Conservation (phyloP, 2,113 vertebrate genomes). For the Xenopus borealis region DNA sequence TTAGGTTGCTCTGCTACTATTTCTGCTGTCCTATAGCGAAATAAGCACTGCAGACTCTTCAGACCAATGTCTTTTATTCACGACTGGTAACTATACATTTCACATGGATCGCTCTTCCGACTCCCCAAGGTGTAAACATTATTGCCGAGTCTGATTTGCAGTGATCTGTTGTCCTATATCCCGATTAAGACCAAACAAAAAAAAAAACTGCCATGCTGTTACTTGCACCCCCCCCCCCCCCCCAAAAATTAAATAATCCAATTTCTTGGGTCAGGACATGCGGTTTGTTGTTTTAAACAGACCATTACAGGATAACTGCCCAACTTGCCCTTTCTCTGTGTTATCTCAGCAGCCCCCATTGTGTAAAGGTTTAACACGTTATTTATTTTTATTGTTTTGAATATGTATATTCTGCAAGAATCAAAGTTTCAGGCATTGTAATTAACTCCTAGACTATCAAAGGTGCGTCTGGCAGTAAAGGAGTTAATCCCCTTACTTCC, state of each 20-base stretch:
- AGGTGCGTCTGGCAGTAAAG: too few relatives aligned
- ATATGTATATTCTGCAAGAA: background rate
- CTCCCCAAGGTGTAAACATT: slow-evolving; percentile 7
- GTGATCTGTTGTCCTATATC: slow-evolving; percentile 20
- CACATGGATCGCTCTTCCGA: background rate
- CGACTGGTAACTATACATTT: slow-evolving; percentile 1
- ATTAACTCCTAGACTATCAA: too few relatives aligned
- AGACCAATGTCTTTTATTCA: background rate
- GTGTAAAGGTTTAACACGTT: background rate
- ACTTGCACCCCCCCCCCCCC: background rate
- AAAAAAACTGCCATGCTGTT: slow-evolving; percentile 6
- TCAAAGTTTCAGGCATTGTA: too few relatives aligned
- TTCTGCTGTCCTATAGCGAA: background rate
- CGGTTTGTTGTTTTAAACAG: slow-evolving; percentile 45
- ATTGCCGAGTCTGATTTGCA: slow-evolving; percentile 35
- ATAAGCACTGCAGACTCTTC: background rate
- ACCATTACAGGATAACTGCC: slow-evolving; percentile 25
- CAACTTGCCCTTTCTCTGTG: background rate
- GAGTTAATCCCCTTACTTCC: too few relatives aligned
- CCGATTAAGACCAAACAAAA: slow-evolving; percentile 32
- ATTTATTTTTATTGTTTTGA: background rate
- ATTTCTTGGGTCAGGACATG: background rate
- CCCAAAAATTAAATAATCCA: too few relatives aligned
- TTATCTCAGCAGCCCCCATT: background rate
- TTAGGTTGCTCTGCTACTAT: too few relatives aligned